Evolutionary conservation across 1,140 invertebrate genomes (phyloP).

Genomic region (Drosophila leontia): DNA sequence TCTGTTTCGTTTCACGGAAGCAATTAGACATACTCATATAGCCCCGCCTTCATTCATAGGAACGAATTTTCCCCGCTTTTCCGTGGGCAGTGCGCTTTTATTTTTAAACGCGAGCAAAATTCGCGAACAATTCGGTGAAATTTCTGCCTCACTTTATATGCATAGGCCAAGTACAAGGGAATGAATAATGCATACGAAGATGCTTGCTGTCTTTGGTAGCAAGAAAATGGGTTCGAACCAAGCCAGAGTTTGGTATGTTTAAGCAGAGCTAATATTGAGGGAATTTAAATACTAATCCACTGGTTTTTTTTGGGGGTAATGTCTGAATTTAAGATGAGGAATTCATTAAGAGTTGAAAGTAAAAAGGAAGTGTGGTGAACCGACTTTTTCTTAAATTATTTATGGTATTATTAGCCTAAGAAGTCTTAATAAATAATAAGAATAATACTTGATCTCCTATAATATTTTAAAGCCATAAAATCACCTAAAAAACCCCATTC

Average conservation of each 20-base stretch:
- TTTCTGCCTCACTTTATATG: slow-evolving; percentile 42
- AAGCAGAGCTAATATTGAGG: slow-evolving; percentile 4
- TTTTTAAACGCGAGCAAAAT: slow-evolving; percentile 45
- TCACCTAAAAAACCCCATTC: not conserved
- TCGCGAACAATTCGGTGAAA: slow-evolving; percentile 16
- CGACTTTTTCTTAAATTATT: not conserved
- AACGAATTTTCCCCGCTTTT: slow-evolving; percentile 36
- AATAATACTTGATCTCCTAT: not conserved
- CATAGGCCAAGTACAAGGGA: slow-evolving; percentile 45
- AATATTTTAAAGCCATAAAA: not conserved
- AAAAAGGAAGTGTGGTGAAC: not conserved
- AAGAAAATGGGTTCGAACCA: slow-evolving; percentile 35
- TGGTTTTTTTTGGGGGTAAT: not conserved
- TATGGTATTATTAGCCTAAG: not conserved
- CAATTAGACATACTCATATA: slow-evolving; percentile 58
- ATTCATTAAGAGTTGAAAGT: slow-evolving; percentile 2
- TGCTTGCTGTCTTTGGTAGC: slow-evolving; percentile 2
- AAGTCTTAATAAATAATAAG: not conserved
- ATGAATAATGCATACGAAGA: slow-evolving; percentile 49
- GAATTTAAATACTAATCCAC: slow-evolving; percentile 19
- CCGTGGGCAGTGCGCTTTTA: slow-evolving; percentile 14
- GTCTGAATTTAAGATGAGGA: not conserved
- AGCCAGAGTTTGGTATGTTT: slow-evolving; percentile 17
- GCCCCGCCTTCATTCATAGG: slow-evolving; percentile 39
- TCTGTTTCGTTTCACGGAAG: slow-evolving; percentile 70